These are phyloP conservation scores for Hippocampus mohnikei DNA, from an alignment of 2,113 vertebrate species.

Conservation along the genomic window DNA sequence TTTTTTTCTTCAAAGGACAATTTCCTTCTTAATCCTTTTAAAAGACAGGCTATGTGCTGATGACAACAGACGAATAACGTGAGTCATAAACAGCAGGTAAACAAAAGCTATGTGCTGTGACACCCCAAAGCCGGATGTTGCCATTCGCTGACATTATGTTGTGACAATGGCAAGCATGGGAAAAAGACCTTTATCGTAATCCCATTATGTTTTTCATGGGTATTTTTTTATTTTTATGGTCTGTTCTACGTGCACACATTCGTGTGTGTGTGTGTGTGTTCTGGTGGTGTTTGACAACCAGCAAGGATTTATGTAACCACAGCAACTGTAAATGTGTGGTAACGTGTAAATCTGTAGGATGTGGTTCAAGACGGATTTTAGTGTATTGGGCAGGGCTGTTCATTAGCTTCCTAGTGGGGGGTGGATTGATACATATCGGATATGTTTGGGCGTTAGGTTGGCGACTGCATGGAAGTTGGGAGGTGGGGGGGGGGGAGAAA, in stretches of 20 bases:
- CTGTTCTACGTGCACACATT: background rate
- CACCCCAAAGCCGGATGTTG: constrained; percentile 18
- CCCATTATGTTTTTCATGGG: constrained; percentile 15
- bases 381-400: background rate
- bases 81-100: constrained; percentile 13
- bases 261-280: constrained; percentile 1
- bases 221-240: background rate
- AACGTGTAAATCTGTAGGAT: constrained; percentile 48
- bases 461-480: constrained; percentile 37
- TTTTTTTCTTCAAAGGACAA: background rate
- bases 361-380: constrained; percentile 44
- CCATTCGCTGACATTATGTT: constrained; percentile 14
- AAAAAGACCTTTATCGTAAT: constrained; percentile 15
- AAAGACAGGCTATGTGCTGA: background rate
- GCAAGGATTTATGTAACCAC: constrained; percentile 39
- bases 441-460: constrained; percentile 27
- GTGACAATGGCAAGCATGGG: constrained; percentile 36
- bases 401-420: background rate
- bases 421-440: background rate
- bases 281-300: background rate
- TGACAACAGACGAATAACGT: constrained; percentile 35
- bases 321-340: constrained; percentile 39
- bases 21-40: background rate
- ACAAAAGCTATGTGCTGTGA: constrained; percentile 10
- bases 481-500: constrained; percentile 24